Percentiles rank a stretch among this genome's conserved stretches.
phyloP scores from a whole-genome alignment of 2,113 vertebrate species.

The Apeltes quadracus region DNA sequence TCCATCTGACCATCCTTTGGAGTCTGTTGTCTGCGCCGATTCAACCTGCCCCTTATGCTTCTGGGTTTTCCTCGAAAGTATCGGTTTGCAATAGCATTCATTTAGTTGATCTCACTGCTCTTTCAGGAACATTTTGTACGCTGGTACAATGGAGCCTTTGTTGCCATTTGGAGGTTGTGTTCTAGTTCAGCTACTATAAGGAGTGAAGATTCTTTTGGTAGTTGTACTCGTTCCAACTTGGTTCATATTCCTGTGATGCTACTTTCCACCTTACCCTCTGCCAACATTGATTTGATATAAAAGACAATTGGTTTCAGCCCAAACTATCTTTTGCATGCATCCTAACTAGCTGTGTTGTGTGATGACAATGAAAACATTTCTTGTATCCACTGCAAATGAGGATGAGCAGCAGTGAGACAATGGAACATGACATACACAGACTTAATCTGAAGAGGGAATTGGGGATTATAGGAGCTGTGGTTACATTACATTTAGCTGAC shows the following conservation, averaged over 20 bases:
- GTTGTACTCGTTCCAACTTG: not conserved
- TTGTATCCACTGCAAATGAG: not conserved
- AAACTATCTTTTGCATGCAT: not conserved
- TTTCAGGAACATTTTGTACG: too few relatives aligned
- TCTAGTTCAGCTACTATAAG: not conserved
- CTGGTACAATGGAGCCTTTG: too few relatives aligned
- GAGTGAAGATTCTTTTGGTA: not conserved
- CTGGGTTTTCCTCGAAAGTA: too few relatives aligned
- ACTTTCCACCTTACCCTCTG: not conserved
- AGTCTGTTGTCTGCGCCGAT: not conserved
- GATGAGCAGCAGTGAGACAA: not conserved
- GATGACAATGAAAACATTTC: not conserved
- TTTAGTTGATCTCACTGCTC: too few relatives aligned
- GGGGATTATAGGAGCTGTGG: slow-evolving; percentile 78
- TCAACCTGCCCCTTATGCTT: too few relatives aligned
- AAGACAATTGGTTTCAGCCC: not conserved
- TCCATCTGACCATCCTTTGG: not conserved
- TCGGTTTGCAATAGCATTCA: too few relatives aligned
- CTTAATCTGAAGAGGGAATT: slow-evolving; percentile 71
- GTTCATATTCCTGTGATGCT: not conserved
- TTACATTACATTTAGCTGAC: too few relatives aligned
- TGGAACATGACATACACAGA: slow-evolving; percentile 36
- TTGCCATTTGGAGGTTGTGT: too few relatives aligned
- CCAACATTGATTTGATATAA: not conserved
- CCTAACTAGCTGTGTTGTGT: not conserved